Base-by-base conservation (phyloP, 2,113 vertebrate genomes). In the Anser brachyrhynchus region DNA sequence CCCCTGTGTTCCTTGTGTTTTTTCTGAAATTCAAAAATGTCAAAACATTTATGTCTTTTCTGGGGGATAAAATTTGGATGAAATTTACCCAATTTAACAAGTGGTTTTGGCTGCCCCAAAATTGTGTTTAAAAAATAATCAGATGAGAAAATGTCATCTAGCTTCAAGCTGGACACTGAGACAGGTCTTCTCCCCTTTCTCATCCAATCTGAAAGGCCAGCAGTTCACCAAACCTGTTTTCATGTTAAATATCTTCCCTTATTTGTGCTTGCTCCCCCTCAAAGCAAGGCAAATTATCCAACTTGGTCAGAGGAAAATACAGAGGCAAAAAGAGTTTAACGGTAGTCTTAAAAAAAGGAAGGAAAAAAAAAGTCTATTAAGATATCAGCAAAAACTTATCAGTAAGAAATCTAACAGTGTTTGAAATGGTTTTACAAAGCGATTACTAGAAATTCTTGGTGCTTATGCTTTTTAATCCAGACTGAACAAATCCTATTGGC, bases 11-110 rank as follows among this genome's bases (percentile, higher is more conserved):
- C 39, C 62, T 66, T 62, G 10, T 66, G 3, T 29, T 55, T 55
- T 41, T 51, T 54, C 15, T 29, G 37, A 25, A 3, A 0, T 9
- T 59, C 44, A 15, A 61, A 66, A 66, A 66, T 19, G 29, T 13
- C 64, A 43, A 66, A 66, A 29, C 17, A 8, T 66, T 43, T 8
- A 29, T 41, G 28, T 73, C 17, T 2, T 62, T 33, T 69, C 59
- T 13, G 3, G 3, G 2, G 1, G 2, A 2, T 29, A 52, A 81
- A 73, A 70, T 14, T 3, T 37, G 4, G 1, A 4, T 76, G 58
- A 3, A 51, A 1, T 65, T 64, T 65, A 44, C 5, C 43, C 64
- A 29, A n/a, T 4, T 29, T 37, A 15, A 28, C 33, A 21, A 51
- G 29, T 16, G 39, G n/a, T 73, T 76, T 25, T 72, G 10, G 1